Conservation (phyloP, 35 echinoderm and acorn worm species). For the Apostichopus parvimensis region DNA sequence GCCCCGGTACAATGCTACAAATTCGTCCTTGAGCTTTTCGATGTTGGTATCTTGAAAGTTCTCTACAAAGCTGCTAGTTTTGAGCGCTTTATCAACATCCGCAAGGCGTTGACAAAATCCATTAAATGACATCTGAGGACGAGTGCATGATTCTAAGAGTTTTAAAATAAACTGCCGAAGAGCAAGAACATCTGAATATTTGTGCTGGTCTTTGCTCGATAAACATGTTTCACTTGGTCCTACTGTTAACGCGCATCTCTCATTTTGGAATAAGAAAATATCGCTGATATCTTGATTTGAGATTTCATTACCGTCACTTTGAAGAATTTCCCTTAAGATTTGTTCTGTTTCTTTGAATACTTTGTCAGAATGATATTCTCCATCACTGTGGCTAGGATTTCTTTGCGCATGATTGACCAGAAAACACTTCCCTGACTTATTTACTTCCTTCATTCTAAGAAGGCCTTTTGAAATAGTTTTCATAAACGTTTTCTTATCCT, state of each 20-base stretch:
- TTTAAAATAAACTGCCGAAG: background rate
- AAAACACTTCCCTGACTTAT: slow-evolving; percentile 31
- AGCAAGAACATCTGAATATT: background rate
- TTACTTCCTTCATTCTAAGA: slow-evolving; percentile 22
- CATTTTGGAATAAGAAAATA: background rate
- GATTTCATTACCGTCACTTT: background rate
- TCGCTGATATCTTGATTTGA: background rate
- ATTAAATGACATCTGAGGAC: background rate
- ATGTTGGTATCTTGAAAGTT: slow-evolving; percentile 40
- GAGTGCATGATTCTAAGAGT: background rate
- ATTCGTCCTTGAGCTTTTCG: slow-evolving; percentile 28
- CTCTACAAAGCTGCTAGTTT: slow-evolving; percentile 10
- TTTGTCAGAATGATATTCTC: background rate
- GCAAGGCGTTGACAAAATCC: slow-evolving; percentile 27
- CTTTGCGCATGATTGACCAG: background rate
- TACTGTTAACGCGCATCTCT: background rate
- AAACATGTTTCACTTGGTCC: background rate
- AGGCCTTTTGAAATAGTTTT: background rate
- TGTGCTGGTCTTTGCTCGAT: background rate
- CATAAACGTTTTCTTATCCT: slow-evolving; percentile 1
- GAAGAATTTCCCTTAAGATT: background rate
- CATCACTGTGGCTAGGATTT: background rate
- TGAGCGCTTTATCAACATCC: slow-evolving; percentile 29
- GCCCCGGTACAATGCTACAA: background rate
- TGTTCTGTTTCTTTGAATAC: background rate